These are phyloP conservation scores for Xestia ashworthii DNA, from an alignment of 2,888 invertebrate genomes.

Conservation along the genomic window DNA sequence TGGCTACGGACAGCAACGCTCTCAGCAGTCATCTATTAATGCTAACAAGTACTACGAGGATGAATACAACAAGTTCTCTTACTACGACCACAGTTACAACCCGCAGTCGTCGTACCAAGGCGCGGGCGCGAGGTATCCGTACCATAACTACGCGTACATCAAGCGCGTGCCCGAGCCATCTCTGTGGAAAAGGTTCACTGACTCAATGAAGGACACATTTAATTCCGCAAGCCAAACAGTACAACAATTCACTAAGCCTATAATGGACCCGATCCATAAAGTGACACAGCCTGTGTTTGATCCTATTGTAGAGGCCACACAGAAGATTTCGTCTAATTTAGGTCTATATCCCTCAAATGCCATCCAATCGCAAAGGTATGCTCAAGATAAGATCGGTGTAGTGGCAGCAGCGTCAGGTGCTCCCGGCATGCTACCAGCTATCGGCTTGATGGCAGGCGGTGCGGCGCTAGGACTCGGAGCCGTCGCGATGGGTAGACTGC, in stretches of 20 bases:
- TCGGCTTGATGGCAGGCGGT: constrained; percentile 95
- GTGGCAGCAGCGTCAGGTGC: constrained; percentile 90
- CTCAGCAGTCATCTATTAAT: constrained; percentile 86
- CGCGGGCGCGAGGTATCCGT: constrained; percentile 89
- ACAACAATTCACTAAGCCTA: constrained; percentile 92
- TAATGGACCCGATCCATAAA: constrained; percentile 91
- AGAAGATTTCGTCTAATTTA: constrained; percentile 94
- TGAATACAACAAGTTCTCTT: constrained; percentile 89
- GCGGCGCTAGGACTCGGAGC: constrained; percentile 95
- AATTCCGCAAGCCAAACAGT: constrained; percentile 93
- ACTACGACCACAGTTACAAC: constrained; percentile 89
- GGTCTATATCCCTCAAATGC: constrained; percentile 91
- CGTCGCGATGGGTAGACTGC: constrained; percentile 93
- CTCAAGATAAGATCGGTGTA: constrained; percentile 92
- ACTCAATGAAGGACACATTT: constrained; percentile 93
- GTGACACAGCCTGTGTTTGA: constrained; percentile 93
- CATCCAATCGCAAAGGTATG: constrained; percentile 85
- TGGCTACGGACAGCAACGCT: constrained; percentile 84
- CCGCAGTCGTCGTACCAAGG: constrained; percentile 64
- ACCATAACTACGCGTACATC: constrained; percentile 91
- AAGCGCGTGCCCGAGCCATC: constrained; percentile 91
- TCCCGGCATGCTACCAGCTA: constrained; percentile 93
- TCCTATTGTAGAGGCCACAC: constrained; percentile 94
- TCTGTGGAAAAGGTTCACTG: constrained; percentile 93
- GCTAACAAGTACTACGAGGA: constrained; percentile 87